These are phyloP conservation scores for Psettodes erumei DNA, from an alignment of 2,113 vertebrate genomes.

Conservation along the genomic window DNA sequence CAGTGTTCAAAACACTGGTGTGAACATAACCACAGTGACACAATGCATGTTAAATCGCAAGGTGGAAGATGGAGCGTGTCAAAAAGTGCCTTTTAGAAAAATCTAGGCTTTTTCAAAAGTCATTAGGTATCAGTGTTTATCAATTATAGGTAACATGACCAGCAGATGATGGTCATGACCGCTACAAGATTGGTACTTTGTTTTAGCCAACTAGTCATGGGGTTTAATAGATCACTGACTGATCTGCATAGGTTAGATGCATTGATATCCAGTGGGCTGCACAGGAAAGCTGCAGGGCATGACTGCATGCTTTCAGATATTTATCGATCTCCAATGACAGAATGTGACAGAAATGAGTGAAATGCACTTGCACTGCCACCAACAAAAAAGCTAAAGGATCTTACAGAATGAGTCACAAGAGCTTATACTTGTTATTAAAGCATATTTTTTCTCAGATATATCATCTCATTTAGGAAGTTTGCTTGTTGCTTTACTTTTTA, in stretches of 20 bases:
- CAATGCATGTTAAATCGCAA: background rate
- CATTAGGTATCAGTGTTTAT: background rate
- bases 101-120: slow-evolving; percentile 10
- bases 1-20: slow-evolving; percentile 6
- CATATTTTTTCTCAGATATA: background rate
- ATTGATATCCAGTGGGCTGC: slow-evolving; percentile 38
- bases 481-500: background rate
- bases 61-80: background rate
- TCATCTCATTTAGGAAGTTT: background rate
- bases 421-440: background rate
- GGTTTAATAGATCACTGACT: slow-evolving; percentile 30
- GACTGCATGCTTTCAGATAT: slow-evolving; percentile 26
- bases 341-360: background rate
- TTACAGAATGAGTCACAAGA: slow-evolving; percentile 3
- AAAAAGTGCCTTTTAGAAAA: slow-evolving; percentile 1
- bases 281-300: slow-evolving; percentile 49
- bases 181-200: background rate
- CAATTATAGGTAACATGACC: slow-evolving; percentile 8
- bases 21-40: slow-evolving; percentile 24
- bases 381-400: slow-evolving; percentile 12
- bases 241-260: slow-evolving; percentile 28
- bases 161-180: slow-evolving; percentile 28
- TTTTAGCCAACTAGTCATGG: slow-evolving; percentile 8
- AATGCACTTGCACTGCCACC: background rate
- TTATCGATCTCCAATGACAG: slow-evolving; percentile 50